Evolutionary conservation across 2,888 invertebrate genomes (phyloP).

Genomic region (Exephanes ischioxanthus): DNA sequence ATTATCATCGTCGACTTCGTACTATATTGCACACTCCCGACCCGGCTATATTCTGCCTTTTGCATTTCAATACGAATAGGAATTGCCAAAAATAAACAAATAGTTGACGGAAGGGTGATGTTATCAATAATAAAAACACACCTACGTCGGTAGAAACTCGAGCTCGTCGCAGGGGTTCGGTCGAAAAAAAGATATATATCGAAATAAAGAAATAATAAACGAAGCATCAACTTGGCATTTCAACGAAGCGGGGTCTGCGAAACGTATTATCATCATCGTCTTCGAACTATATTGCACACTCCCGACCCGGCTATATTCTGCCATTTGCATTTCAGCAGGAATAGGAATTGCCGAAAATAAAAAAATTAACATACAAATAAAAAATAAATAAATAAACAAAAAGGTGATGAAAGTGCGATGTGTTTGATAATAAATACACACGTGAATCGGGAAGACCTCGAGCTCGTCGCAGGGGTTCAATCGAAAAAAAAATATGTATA

Average conservation of each 20-base stretch:
- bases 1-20: slow-evolving; percentile 63
- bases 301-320: slow-evolving; percentile 53
- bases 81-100: slow-evolving; percentile 11
- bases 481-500: neutral
- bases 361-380: too few relatives aligned
- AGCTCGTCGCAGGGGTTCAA: neutral
- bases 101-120: slow-evolving; percentile 7
- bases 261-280: slow-evolving; percentile 64
- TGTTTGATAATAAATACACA: slow-evolving; percentile 32
- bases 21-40: slow-evolving; percentile 50
- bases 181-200: neutral
- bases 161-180: neutral
- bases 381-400: slow-evolving; percentile 6
- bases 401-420: slow-evolving; percentile 9
- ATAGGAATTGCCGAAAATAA: slow-evolving; percentile 13
- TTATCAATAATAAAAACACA: slow-evolving; percentile 34
- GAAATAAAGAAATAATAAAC: too few relatives aligned
- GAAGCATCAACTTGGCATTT: slow-evolving; percentile 57
- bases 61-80: slow-evolving; percentile 56
- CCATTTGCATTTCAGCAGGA: slow-evolving; percentile 60
- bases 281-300: slow-evolving; percentile 52
- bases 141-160: slow-evolving; percentile 26
- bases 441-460: slow-evolving; percentile 25
- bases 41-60: slow-evolving; percentile 53
- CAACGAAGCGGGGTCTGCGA: slow-evolving; percentile 60